phyloP scores from a whole-genome alignment of 2,888 invertebrate species.

The Dicyrtoma fusca region DNA sequence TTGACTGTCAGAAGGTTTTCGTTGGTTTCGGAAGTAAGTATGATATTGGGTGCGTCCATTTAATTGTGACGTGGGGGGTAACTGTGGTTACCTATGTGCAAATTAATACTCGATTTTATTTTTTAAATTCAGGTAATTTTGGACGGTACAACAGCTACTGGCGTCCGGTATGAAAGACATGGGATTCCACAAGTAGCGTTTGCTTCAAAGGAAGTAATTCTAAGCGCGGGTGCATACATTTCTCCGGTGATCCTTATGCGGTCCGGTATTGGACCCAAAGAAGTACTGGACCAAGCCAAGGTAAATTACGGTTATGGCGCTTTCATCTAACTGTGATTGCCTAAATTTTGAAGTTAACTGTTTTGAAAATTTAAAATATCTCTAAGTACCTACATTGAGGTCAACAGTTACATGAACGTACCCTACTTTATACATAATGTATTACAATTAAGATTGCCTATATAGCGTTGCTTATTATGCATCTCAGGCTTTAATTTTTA shows the following conservation, averaged over 20 bases:
- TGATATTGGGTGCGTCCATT: no score
- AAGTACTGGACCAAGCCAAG: constrained; percentile 25
- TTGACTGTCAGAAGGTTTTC: constrained; percentile 43
- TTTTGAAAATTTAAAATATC: no score
- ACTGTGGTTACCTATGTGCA: neutral
- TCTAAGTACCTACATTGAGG: no score
- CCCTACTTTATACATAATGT: no score
- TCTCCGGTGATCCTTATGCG: constrained; percentile 46
- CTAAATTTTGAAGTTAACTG: no score
- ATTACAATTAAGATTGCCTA: no score
- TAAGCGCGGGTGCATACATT: constrained; percentile 43
- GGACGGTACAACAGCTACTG: constrained; percentile 41
- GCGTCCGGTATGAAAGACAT: constrained; percentile 44
- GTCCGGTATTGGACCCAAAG: constrained; percentile 47
- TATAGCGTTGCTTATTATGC: no score
- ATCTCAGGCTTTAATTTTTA: no score
- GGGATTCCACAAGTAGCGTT: constrained; percentile 40
- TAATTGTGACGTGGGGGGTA: neutral
- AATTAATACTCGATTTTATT: neutral
- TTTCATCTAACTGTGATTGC: no score
- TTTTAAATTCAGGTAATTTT: constrained; percentile 24
- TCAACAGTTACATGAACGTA: no score
- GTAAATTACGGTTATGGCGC: no score
- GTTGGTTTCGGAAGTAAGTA: constrained; percentile 15
- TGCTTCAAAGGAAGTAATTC: constrained; percentile 29